Conservation (phyloP, 2,113 vertebrate genomes). For the Donacobius atricapilla region DNA sequence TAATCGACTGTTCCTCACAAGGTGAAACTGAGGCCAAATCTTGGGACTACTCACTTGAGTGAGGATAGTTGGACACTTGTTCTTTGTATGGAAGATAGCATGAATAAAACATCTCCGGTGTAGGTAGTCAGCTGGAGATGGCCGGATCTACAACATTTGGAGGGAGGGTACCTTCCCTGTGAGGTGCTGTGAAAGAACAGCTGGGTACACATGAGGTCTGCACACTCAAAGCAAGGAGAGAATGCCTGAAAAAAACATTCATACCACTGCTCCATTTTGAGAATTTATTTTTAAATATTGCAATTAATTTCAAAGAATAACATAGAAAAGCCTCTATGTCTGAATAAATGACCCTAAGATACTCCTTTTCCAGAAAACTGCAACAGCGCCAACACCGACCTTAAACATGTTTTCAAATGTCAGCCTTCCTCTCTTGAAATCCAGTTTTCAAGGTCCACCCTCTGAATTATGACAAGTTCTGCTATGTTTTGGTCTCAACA, state of each 20-base stretch:
- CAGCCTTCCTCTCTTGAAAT: neutral
- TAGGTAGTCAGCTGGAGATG: neutral
- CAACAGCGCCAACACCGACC: fast-evolving
- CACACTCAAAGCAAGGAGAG: neutral
- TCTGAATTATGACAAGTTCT: neutral
- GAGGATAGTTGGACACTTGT: neutral
- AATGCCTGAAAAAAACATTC: neutral
- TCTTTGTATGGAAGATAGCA: neutral
- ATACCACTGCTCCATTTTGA: neutral
- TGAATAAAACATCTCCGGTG: neutral
- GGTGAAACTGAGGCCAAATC: neutral
- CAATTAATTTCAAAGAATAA: neutral
- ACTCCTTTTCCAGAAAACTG: neutral
- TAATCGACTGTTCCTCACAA: neutral
- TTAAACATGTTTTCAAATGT: neutral
- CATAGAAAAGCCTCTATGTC: neutral
- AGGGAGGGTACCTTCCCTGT: neutral
- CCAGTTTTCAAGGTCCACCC: neutral
- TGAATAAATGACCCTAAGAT: neutral
- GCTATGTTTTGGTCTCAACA: neutral
- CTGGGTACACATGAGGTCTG: neutral
- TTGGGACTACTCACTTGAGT: neutral
- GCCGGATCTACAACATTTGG: neutral
- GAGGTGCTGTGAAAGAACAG: neutral
- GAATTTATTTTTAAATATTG: neutral